Percentiles rank a stretch among this genome's conserved stretches.
Evolutionary conservation across 2,888 invertebrate species (phyloP).

Genomic region (Athalia rosae): DNA sequence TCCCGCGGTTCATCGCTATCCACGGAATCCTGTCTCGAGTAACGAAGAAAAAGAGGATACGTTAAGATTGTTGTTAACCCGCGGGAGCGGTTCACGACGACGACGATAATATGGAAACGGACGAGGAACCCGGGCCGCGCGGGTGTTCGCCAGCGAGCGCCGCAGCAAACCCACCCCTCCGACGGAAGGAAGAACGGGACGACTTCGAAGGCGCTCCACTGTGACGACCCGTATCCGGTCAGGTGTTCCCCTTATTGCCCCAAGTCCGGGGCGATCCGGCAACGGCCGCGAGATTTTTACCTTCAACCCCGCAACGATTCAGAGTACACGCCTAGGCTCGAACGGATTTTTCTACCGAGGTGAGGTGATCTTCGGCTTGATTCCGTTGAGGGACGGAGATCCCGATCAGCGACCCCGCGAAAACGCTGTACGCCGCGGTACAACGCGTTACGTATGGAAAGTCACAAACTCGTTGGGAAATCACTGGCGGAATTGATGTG

Average conservation of each 20-base stretch:
- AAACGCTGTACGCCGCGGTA: not conserved
- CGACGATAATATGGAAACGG: not conserved
- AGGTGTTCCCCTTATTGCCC: slow-evolving; percentile 68
- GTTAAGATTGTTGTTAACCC: not conserved
- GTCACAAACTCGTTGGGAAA: slow-evolving; percentile 36
- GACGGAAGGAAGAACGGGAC: slow-evolving; percentile 59
- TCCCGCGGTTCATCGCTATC: too few species aligned
- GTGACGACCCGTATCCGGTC: slow-evolving; percentile 71
- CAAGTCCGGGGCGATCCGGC: slow-evolving; percentile 48
- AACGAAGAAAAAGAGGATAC: not conserved
- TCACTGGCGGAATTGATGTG: not conserved
- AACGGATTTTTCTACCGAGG: not conserved
- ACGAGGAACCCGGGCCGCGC: not conserved
- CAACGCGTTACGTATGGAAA: slow-evolving; percentile 9
- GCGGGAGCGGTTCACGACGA: not conserved
- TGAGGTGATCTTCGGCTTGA: not conserved
- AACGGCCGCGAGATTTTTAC: slow-evolving; percentile 47
- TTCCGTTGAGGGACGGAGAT: too few species aligned
- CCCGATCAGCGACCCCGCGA: too few species aligned
- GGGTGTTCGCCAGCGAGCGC: not conserved
- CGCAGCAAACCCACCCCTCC: slow-evolving; percentile 44
- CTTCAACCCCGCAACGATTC: slow-evolving; percentile 30
- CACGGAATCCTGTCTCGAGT: too few species aligned
- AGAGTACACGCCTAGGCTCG: not conserved
- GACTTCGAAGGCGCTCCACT: slow-evolving; percentile 69